Evolutionary conservation across 2,797 vertebrate genomes (phyloP), one percentile per base, ranked within the genome.

Genomic region (Lates japonicus): DNA sequence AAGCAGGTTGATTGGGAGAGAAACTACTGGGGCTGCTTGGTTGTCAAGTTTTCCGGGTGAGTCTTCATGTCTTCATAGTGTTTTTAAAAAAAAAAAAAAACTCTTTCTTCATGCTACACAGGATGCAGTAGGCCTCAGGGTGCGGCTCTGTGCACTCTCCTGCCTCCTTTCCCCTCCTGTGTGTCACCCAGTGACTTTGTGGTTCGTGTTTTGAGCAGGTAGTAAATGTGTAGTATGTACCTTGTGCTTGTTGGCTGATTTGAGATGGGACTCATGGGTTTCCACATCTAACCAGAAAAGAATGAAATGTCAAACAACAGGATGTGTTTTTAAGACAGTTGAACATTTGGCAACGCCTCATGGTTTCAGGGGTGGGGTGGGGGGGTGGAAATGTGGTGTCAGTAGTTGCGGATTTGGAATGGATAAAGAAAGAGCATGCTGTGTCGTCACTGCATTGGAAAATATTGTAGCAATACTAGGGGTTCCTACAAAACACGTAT

Each of bases 41-140:
- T 71, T 82, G 85, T 78, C 83, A 82, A 77, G 81, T 71, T 92
- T 89, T 92, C 88, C 70, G 84, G 94, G 94, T 95, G 89, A 95
- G 94, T 93, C 75, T 55, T 84, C 60, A 10, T 9, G 13, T 81
- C 48, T 78, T 81, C n/a, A 9, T 41, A 3, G 22, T 79, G 11
- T 48, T 63, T 16, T 59, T 70, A 31, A n/a, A n/a, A n/a, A n/a
- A n/a, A n/a, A n/a, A n/a, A n/a, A n/a, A n/a, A n/a, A n/a, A 25
- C 31, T 52, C 55, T 75, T 44, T 70, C 63, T 81, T 62, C 22
- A 37, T 25, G 42, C 58, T 74, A 51, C 57, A 84, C 90, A 91
- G 90, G 90, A 86, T 90, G 88, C 70, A 85, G 72, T 78, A 88
- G 92, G 91, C 93, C 90, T 83, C 85, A 85, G 90, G 92, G 93